Conservation (phyloP, 2,888 invertebrate species). For the Ectemnius cavifrons region DNA sequence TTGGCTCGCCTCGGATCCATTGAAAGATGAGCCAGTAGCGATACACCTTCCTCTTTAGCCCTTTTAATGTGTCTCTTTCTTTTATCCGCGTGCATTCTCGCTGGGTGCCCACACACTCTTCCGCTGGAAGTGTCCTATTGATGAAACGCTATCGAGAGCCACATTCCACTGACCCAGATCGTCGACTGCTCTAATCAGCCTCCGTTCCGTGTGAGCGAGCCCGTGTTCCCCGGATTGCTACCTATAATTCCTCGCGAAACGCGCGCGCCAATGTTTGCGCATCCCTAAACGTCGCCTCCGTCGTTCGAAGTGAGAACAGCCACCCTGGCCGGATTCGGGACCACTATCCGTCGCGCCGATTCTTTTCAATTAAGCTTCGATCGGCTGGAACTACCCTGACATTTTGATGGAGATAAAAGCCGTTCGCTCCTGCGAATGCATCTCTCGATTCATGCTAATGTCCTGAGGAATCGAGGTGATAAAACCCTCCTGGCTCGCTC, state of each 20-base stretch:
- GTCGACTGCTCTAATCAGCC: conserved; percentile 65
- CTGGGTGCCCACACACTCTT: not conserved
- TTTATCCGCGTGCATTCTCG: not conserved
- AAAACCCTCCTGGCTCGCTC: too few relatives aligned
- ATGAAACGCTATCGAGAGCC: conserved; percentile 43
- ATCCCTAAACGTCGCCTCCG: conserved; percentile 23
- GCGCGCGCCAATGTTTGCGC: conserved; percentile 34
- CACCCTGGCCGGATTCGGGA: not conserved
- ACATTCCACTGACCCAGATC: conserved; percentile 57
- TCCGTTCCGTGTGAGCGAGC: conserved; percentile 56
- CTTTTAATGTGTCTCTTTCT: not conserved
- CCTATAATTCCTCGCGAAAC: conserved; percentile 35
- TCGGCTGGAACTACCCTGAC: too few relatives aligned
- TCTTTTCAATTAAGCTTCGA: too few relatives aligned
- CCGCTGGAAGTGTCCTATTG: conserved; percentile 29
- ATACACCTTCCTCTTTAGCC: too few relatives aligned
- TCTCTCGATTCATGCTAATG: too few relatives aligned
- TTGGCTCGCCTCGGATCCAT: not conserved
- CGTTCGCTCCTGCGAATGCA: too few relatives aligned
- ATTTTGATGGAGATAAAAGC: too few relatives aligned
- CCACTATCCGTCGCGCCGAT: too few relatives aligned
- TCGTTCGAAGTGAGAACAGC: not conserved
- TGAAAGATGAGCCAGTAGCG: not conserved
- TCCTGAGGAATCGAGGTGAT: too few relatives aligned
- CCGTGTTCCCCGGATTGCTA: conserved; percentile 2